phyloP scores from a whole-genome alignment of 2,888 invertebrate genomes.

The Mesopsocus fuscifrons region DNA sequence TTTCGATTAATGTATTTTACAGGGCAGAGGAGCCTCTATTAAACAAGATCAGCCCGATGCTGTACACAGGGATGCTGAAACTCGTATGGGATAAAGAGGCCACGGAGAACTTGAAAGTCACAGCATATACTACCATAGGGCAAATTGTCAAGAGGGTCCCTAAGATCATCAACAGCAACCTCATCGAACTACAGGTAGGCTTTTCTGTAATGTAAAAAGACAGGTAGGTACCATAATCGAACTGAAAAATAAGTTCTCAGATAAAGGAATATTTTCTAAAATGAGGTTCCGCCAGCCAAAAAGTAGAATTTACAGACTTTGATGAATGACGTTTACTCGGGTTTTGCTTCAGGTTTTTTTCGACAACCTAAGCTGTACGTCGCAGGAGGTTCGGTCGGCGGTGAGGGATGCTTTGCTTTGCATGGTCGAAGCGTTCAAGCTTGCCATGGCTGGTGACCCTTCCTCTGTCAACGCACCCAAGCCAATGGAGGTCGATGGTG shows the following conservation, averaged over 20 bases:
- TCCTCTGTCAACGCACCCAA: not conserved
- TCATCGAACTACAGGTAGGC: slow-evolving; percentile 31
- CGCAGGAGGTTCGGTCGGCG: slow-evolving; percentile 36
- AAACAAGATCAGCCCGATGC: slow-evolving; percentile 41
- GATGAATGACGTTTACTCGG: too few relatives aligned
- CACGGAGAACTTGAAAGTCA: slow-evolving; percentile 31
- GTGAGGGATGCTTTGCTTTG: slow-evolving; percentile 47
- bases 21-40: slow-evolving; percentile 41
- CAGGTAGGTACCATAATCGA: too few relatives aligned
- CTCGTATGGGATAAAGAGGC: slow-evolving; percentile 41
- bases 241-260: too few relatives aligned
- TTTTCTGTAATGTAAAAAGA: slow-evolving; percentile 18
- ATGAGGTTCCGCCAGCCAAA: too few relatives aligned
- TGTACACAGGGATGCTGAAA: slow-evolving; percentile 47
- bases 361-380: slow-evolving; percentile 17
- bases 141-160: slow-evolving; percentile 32
- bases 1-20: too few relatives aligned
- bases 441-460: slow-evolving; percentile 15
- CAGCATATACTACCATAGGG: slow-evolving; percentile 57
- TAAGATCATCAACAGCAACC: slow-evolving; percentile 40
- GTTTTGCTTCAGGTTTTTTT: slow-evolving; percentile 6
- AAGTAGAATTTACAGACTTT: too few relatives aligned
- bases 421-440: slow-evolving; percentile 43
- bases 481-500: slow-evolving; percentile 4
- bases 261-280: too few relatives aligned